Evolutionary conservation across 2,888 invertebrate species (phyloP), one percentile per base, ranked within the genome.

Genomic region (Apamea anceps): DNA sequence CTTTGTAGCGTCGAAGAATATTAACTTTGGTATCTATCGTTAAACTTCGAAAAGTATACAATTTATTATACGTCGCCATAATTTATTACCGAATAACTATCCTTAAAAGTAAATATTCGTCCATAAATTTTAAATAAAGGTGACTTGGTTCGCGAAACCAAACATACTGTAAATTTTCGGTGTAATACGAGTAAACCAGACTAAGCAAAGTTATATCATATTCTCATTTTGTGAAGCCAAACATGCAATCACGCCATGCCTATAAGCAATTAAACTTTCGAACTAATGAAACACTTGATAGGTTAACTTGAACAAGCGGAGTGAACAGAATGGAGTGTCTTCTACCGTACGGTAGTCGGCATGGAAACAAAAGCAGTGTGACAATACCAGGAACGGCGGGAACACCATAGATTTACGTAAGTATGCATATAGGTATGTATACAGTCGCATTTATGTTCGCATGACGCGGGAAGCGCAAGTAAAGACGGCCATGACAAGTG

Each of bases 401-500:
- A 42, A 66, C 74, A 67, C 68, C 72, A 70, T 80, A 79, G 79
- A 77, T 81, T 78, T 79, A 73, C 51, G 42, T 75, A 54, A 13
- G 25, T 28, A 54, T 25, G 8, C 25, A 57, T 25, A 57, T 74
- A 62, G 32, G 13, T 28, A 63, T 60, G n/a, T 82, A 28, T 42
- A 76, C 62, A 77, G 88, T 54, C 70, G 51, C 74, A 65, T 83
- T 88, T 78, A 77, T 76, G 71, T 74, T 72, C 57, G n/a, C 12
- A 71, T 87, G 88, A 80, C 67, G 80, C 66, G 75, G 82, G 82
- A 80, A 79, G 72, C 79, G 48, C 74, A 77, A 80, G 77, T 79
- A 83, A 86, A 84, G 84, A 79, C 83, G 73, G 70, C 73, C 79
- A 78, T 85, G 87, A 86, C 84, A 83, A 88, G 90, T 89, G 88